A percentile compares a stretch with the other conserved stretches of the same genome.
phyloP scores from a whole-genome alignment of 2,888 invertebrate species.

The Lasioglossum vierecki region DNA sequence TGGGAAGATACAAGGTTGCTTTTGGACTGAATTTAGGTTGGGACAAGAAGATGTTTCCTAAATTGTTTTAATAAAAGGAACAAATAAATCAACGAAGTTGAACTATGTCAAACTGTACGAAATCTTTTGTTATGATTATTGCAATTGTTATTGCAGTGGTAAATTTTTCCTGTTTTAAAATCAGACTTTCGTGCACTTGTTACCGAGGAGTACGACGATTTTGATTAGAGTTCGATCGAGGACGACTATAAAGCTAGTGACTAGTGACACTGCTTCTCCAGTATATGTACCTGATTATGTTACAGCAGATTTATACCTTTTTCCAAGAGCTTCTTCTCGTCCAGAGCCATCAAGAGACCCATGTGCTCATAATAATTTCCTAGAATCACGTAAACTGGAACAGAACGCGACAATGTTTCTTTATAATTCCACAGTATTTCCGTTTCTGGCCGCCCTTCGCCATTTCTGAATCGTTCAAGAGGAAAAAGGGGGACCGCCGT shows the following conservation, averaged over 20 bases:
- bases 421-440: background rate
- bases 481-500: background rate
- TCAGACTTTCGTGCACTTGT: background rate
- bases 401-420: slow-evolving; percentile 42
- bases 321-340: slow-evolving; percentile 92
- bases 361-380: slow-evolving; percentile 96
- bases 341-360: slow-evolving; percentile 94
- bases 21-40: too few relatives aligned
- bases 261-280: slow-evolving; percentile 42
- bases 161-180: background rate
- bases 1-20: too few relatives aligned
- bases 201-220: background rate
- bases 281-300: slow-evolving; percentile 68
- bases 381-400: slow-evolving; percentile 94
- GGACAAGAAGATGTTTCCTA: background rate
- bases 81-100: too few relatives aligned
- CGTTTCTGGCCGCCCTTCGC: background rate
- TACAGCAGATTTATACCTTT: slow-evolving; percentile 86
- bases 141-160: too few relatives aligned
- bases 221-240: background rate
- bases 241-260: background rate
- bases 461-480: background rate
- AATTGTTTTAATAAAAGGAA: too few relatives aligned
- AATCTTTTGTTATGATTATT: too few relatives aligned
- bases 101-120: too few relatives aligned